These are phyloP conservation scores for Chaunax sp. DNA, from an alignment of 2,797 vertebrate species.

Conservation along the genomic window DNA sequence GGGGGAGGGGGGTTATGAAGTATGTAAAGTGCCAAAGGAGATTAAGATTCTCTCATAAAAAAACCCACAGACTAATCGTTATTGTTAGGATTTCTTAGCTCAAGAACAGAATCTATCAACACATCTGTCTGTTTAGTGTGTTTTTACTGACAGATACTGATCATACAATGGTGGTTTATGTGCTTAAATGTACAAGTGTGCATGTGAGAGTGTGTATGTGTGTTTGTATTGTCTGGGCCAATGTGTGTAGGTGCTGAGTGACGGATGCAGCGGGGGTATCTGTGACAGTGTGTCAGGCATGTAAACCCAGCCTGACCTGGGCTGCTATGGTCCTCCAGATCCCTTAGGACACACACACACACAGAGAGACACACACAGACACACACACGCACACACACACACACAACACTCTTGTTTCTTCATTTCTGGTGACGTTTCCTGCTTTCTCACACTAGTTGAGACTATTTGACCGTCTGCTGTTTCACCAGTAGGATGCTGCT, in stretches of 20 bases:
- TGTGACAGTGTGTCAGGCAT: conserved; percentile 83
- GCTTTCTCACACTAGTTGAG: conserved; percentile 39
- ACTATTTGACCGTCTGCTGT: conserved; percentile 20
- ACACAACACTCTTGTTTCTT: conserved; percentile 43
- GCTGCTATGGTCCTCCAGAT: conserved; percentile 72
- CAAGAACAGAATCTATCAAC: conserved; percentile 14
- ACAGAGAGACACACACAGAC: conserved; percentile 13
- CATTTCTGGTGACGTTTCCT: conserved; percentile 43
- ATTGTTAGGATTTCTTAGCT: conserved; percentile 12
- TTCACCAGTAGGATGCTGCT: conserved; percentile 13
- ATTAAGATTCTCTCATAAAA: conserved; percentile 22
- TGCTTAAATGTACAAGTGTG: conserved; percentile 23
- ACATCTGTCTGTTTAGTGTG: conserved; percentile 27
- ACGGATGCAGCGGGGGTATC: conserved; percentile 87
- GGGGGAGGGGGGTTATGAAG: conserved; percentile 18
- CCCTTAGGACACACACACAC: conserved; percentile 45
- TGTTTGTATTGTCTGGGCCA: conserved; percentile 41
- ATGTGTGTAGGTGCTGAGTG: conserved; percentile 71
- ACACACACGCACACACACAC: conserved; percentile 11
- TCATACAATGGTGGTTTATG: conserved; percentile 17
- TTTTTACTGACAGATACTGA: conserved; percentile 40
- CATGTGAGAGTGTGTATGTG: conserved; percentile 25
- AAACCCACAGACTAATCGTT: conserved; percentile 4
- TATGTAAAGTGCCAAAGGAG: conserved; percentile 13
- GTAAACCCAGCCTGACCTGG: conserved; percentile 80